Evolutionary conservation across 2,888 invertebrate species (phyloP), one percentile per base, ranked within the genome.

Genomic region (Acrobasis suavella): DNA sequence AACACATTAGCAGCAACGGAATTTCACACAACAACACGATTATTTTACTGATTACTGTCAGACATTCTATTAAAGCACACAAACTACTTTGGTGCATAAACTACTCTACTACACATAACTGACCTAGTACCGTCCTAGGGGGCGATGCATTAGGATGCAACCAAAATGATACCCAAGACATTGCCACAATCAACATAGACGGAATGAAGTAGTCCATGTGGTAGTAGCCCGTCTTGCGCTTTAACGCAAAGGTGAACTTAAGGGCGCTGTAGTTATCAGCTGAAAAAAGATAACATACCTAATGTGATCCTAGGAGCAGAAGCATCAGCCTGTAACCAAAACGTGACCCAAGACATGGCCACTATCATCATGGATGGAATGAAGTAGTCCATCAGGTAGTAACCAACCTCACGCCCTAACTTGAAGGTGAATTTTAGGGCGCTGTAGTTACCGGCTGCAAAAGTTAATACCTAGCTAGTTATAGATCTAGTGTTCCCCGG

Each of bases 111-210:
- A 46, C 42, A 46, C 12, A 46, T n/a, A 14, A 46, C 46, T 46
- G n/a, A 95, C 96, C 97, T 74, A 97, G 87, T 63, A 96, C 96
- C 60, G 96, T 96, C 74, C 97, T 93, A 12, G 97, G 97, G 1
- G 97, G 96, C 14, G 96, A 94, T 49, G 97, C 96, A 80, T 97
- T 97, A 60, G 97, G 96, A 82, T 97, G 97, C 64, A 97, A 84
- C 97, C 97, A 97, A 81, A 97, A 97, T 0, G 97, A 96, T 12
- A 97, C 97, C 97, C 97, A 97, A 0, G 97, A 97, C 75, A 96
- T 96, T 8, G 95, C 95, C 2, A 97, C 97, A 73, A 97, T 95
- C 80, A 97, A 93, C 92, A 97, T 96, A 9, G 97, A 97, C 2
- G 97, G 97, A 67, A 97, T 94, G 73, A 96, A 97, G 80, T 97